Conservation (phyloP, 2,797 vertebrate species). For the Enteromius argenteus region DNA sequence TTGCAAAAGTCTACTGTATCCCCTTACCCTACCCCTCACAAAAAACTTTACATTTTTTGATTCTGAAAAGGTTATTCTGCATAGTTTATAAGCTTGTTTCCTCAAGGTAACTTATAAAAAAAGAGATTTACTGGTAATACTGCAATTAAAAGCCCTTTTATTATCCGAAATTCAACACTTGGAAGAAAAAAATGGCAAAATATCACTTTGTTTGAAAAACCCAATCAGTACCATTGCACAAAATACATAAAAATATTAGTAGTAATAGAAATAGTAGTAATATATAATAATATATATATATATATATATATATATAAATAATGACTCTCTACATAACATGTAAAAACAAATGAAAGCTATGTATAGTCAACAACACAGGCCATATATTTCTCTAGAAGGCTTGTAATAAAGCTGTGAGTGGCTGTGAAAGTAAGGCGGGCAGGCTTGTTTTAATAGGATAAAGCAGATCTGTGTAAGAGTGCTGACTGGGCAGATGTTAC, state of each 20-base stretch:
- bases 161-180: not conserved
- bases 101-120: no score
- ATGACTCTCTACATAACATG: not conserved
- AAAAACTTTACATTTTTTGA: no score
- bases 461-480: constrained; percentile 71
- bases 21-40: no score
- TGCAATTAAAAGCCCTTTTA: not conserved
- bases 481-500: constrained; percentile 73
- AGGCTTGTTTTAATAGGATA: constrained; percentile 79
- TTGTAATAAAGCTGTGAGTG: constrained; percentile 46
- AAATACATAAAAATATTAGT: not conserved
- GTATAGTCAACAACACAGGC: not conserved
- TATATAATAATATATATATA: not conserved
- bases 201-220: no score
- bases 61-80: no score
- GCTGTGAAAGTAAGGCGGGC: constrained; percentile 3
- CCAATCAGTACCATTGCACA: not conserved
- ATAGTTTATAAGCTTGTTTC: no score
- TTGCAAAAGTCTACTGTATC: no score
- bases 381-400: not conserved
- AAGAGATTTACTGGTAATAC: no score
- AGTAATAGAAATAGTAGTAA: not conserved
- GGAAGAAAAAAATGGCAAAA: no score
- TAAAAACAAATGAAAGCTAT: not conserved
- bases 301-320: not conserved